Evolutionary conservation across 2,113 vertebrate genomes (phyloP).

Genomic region (Psammodynastes pulverulentus): DNA sequence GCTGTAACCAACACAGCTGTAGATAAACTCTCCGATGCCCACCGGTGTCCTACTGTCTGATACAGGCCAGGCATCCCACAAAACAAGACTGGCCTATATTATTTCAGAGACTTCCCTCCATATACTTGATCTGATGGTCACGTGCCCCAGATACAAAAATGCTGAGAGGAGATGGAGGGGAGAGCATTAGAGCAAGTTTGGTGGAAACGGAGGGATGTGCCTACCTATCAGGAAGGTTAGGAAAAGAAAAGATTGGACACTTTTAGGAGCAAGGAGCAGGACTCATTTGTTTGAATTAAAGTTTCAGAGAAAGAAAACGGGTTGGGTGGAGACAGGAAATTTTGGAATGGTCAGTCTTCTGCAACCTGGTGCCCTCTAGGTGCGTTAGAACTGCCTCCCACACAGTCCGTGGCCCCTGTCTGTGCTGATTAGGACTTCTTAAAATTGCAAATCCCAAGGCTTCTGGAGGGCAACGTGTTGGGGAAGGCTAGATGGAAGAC

Average conservation of each 20-base stretch:
- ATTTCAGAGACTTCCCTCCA: background rate
- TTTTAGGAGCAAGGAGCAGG: background rate
- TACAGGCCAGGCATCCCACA: background rate
- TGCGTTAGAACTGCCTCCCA: background rate
- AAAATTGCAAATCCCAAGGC: background rate
- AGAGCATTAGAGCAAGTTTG: background rate
- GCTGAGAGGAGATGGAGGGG: background rate
- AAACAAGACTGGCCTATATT: background rate
- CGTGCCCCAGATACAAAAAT: background rate
- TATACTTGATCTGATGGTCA: background rate
- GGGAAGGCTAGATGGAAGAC: background rate
- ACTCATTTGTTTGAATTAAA: background rate
- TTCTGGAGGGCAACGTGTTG: background rate
- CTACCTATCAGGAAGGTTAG: background rate
- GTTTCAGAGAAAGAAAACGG: background rate
- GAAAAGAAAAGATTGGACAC: background rate
- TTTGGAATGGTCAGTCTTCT: background rate
- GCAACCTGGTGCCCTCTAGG: background rate
- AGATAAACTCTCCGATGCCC: background rate
- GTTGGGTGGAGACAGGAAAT: background rate
- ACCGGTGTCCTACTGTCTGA: fast-evolving
- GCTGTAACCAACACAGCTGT: background rate
- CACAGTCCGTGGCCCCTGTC: background rate
- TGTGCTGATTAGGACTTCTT: background rate
- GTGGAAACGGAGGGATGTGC: background rate